Evolutionary conservation across 2,113 vertebrate species (phyloP).

Genomic region (Brienomyrus longianalis): DNA sequence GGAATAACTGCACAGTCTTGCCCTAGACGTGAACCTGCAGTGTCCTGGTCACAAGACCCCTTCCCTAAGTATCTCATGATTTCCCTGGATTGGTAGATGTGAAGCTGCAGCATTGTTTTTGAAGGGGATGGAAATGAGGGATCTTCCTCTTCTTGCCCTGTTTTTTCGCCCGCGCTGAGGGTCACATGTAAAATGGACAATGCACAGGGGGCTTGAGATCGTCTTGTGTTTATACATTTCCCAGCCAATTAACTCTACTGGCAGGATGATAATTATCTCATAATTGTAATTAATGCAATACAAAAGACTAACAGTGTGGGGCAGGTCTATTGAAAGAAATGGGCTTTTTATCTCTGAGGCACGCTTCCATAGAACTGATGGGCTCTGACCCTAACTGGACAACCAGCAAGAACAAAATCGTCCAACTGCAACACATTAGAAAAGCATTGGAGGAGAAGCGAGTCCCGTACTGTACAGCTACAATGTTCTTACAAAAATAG

Average conservation of each 20-base stretch:
- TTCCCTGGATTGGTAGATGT: neutral
- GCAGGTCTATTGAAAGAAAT: neutral
- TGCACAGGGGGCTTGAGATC: conserved; percentile 40
- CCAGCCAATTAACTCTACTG: conserved; percentile 55
- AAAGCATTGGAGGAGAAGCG: neutral
- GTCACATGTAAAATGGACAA: conserved; percentile 25
- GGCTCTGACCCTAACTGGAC: neutral
- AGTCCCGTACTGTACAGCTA: neutral
- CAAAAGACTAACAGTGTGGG: neutral
- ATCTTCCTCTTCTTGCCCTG: neutral
- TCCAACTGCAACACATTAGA: neutral
- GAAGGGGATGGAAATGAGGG: neutral
- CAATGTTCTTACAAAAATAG: neutral
- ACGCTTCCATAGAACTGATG: neutral
- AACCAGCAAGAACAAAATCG: neutral
- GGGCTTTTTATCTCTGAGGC: neutral
- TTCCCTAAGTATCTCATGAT: neutral
- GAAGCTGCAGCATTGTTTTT: neutral
- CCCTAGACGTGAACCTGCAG: neutral
- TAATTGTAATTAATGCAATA: conserved; percentile 22
- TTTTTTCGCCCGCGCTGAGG: neutral
- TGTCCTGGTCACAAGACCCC: neutral
- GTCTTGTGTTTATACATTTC: conserved; percentile 49
- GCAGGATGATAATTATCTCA: conserved; percentile 47
- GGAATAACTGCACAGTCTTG: neutral